These are phyloP conservation scores for Panorpa germanica DNA, from an alignment of 2,888 invertebrate genomes.

Conservation along the genomic window DNA sequence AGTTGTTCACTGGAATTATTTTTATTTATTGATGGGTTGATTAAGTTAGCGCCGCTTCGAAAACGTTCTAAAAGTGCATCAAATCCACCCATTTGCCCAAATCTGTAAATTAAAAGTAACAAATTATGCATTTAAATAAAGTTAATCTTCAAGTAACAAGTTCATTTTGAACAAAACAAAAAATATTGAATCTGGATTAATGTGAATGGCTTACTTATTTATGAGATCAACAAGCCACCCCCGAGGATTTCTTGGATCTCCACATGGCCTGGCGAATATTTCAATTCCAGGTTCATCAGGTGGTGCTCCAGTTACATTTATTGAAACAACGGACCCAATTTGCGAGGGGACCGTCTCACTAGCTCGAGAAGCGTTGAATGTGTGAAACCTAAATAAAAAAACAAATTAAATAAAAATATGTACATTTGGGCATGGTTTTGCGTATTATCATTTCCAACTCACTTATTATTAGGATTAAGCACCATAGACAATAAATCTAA, in stretches of 20 bases:
- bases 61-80: constrained; percentile 68
- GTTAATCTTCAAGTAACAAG: background rate
- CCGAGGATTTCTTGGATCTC: constrained; percentile 68
- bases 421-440: too few species aligned
- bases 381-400: constrained; percentile 48
- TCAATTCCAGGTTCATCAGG: constrained; percentile 43
- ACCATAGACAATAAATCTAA: constrained; percentile 84
- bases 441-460: constrained; percentile 30
- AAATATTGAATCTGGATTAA: too few species aligned
- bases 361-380: constrained; percentile 59
- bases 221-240: constrained; percentile 95
- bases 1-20: constrained; percentile 9
- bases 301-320: constrained; percentile 17
- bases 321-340: constrained; percentile 15
- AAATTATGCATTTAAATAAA: too few species aligned
- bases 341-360: constrained; percentile 45
- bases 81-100: constrained; percentile 81
- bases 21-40: constrained; percentile 29
- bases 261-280: constrained; percentile 35
- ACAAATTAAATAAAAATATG: constrained; percentile 5
- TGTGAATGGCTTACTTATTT: constrained; percentile 43
- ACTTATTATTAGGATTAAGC: constrained; percentile 91
- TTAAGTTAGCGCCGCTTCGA: constrained; percentile 44
- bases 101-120: constrained; percentile 29
- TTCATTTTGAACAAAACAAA: constrained; percentile 6